Evolutionary conservation across 2,888 invertebrate species (phyloP).

Genomic region (Erynnis tages): DNA sequence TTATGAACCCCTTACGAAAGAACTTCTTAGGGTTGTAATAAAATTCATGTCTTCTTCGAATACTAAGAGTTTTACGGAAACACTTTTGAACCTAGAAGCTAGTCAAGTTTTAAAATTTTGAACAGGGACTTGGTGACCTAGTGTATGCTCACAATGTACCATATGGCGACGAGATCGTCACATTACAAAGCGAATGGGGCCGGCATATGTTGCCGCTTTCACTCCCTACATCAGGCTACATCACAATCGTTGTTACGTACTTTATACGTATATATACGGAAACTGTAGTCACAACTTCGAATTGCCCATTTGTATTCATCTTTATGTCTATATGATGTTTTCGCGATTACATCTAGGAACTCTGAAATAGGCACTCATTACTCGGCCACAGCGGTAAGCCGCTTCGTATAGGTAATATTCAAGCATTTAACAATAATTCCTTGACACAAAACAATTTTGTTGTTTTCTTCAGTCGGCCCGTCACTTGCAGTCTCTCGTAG

Average conservation of each 20-base stretch:
- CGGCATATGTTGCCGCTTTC: slow-evolving; percentile 78
- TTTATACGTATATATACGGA: slow-evolving; percentile 35
- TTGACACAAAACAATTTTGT: slow-evolving; percentile 7
- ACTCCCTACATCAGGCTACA: slow-evolving; percentile 72
- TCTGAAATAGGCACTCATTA: slow-evolving; percentile 2
- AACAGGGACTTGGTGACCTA: slow-evolving; percentile 35
- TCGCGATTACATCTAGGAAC: slow-evolving; percentile 1
- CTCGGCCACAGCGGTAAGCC: not conserved
- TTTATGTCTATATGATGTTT: slow-evolving; percentile 19
- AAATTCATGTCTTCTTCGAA: too few relatives aligned
- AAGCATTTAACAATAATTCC: slow-evolving; percentile 7
- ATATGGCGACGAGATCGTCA: slow-evolving; percentile 75
- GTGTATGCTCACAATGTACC: slow-evolving; percentile 48
- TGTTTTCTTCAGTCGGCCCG: slow-evolving; percentile 3
- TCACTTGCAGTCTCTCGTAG: slow-evolving; percentile 4
- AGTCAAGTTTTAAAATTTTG: not conserved
- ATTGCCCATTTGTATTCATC: slow-evolving; percentile 23
- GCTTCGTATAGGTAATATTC: not conserved
- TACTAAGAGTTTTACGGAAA: too few relatives aligned
- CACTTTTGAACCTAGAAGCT: too few relatives aligned
- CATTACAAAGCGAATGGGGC: slow-evolving; percentile 74
- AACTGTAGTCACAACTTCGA: slow-evolving; percentile 24
- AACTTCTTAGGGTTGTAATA: too few relatives aligned
- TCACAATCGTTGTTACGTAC: slow-evolving; percentile 64
- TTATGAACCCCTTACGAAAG: too few relatives aligned